phyloP scores from a whole-genome alignment of 2,888 invertebrate genomes.

The Conomelus anceps region DNA sequence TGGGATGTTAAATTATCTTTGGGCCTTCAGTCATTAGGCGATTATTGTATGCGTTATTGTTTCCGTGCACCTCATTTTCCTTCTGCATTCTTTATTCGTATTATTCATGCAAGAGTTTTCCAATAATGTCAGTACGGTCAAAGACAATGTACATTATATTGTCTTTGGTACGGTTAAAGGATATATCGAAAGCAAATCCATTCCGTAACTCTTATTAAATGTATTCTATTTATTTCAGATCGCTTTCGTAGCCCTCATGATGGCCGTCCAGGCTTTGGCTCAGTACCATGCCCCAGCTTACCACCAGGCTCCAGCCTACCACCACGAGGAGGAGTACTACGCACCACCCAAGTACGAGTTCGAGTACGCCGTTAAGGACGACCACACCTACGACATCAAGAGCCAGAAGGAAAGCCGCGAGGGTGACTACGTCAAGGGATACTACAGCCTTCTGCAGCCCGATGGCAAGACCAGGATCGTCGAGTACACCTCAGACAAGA shows the following conservation, averaged over 20 bases:
- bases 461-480: constrained; percentile 68
- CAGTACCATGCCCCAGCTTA: not conserved
- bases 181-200: too few species aligned
- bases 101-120: too few species aligned
- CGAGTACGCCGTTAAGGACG: constrained; percentile 65
- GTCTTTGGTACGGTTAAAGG: too few species aligned
- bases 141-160: too few species aligned
- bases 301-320: not conserved
- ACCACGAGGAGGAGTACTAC: constrained; percentile 21
- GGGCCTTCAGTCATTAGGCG: too few species aligned
- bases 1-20: too few species aligned
- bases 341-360: constrained; percentile 52
- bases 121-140: too few species aligned
- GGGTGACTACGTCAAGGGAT: constrained; percentile 63
- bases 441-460: constrained; percentile 50
- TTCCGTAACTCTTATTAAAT: too few species aligned
- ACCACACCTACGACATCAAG: constrained; percentile 66
- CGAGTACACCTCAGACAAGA: constrained; percentile 58
- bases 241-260: not conserved
- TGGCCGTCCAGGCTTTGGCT: not conserved
- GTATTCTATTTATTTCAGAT: not conserved
- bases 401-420: constrained; percentile 64
- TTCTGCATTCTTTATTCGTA: too few species aligned
- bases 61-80: too few species aligned
- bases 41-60: too few species aligned